phyloP scores from a whole-genome alignment of 2,888 invertebrate genomes.

The Matsumyia berberina region DNA sequence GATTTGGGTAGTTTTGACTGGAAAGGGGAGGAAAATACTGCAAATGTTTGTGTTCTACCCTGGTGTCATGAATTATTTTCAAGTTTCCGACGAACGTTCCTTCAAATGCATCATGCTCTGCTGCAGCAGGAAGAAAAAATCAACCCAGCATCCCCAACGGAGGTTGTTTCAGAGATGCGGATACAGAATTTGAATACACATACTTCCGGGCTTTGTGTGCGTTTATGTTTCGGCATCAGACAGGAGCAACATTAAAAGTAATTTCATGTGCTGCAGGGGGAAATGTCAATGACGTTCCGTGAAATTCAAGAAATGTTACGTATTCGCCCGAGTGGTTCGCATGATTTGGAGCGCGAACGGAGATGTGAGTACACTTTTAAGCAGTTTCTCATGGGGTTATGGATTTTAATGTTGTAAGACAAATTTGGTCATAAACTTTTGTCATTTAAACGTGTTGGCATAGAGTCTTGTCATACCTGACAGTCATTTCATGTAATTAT shows the following conservation, averaged over 20 bases:
- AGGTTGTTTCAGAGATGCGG: slow-evolving; percentile 41
- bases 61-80: slow-evolving; percentile 61
- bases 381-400: neutral
- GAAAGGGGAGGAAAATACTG: slow-evolving; percentile 5
- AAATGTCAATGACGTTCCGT: slow-evolving; percentile 53
- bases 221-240: neutral
- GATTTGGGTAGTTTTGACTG: neutral
- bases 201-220: slow-evolving; percentile 32
- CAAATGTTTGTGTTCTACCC: neutral
- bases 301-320: slow-evolving; percentile 52
- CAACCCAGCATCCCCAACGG: slow-evolving; percentile 41
- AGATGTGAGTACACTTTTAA: neutral
- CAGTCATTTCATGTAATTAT: neutral
- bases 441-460: slow-evolving; percentile 1
- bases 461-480: neutral
- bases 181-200: slow-evolving; percentile 35
- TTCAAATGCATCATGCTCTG: slow-evolving; percentile 30
- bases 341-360: slow-evolving; percentile 21
- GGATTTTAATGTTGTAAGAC: neutral
- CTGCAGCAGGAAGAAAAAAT: slow-evolving; percentile 34
- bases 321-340: slow-evolving; percentile 57
- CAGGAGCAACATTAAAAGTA: slow-evolving; percentile 19
- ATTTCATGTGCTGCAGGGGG: slow-evolving; percentile 27
- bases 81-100: slow-evolving; percentile 26
- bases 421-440: neutral